phyloP scores from a whole-genome alignment of 1,140 invertebrate genomes.

The Aphis craccivora region DNA sequence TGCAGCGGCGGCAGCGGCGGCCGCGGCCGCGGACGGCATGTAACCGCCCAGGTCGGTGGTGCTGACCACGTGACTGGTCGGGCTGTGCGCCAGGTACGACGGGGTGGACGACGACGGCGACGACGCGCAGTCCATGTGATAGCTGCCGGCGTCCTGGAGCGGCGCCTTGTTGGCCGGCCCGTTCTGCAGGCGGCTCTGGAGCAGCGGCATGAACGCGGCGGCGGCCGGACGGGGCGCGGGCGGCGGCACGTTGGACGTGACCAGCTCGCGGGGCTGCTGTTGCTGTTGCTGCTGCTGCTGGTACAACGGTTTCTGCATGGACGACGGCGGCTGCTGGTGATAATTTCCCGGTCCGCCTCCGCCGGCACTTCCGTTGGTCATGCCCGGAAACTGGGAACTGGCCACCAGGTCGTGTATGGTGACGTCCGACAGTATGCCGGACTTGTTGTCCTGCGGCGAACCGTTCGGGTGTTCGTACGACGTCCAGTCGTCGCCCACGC shows the following conservation, averaged over 20 bases:
- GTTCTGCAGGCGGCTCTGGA: slow-evolving; percentile 68
- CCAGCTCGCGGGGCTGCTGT: slow-evolving; percentile 25
- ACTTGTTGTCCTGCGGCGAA: slow-evolving; percentile 83
- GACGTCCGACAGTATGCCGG: slow-evolving; percentile 86
- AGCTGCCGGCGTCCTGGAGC: slow-evolving; percentile 58
- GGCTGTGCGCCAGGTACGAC: slow-evolving; percentile 67
- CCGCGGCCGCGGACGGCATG: slow-evolving; percentile 63
- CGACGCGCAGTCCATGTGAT: slow-evolving; percentile 61
- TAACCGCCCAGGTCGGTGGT: slow-evolving; percentile 64
- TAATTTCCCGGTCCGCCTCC: not conserved
- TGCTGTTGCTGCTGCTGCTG: slow-evolving; percentile 30
- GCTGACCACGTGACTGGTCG: slow-evolving; percentile 66
- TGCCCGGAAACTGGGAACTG: slow-evolving; percentile 60
- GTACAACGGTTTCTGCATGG: slow-evolving; percentile 64
- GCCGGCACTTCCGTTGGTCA: slow-evolving; percentile 25
- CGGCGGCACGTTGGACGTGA: slow-evolving; percentile 45
- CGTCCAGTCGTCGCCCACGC: slow-evolving; percentile 60
- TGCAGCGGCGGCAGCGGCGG: slow-evolving; percentile 63
- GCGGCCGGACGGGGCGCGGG: slow-evolving; percentile 16
- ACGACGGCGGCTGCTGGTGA: slow-evolving; percentile 14
- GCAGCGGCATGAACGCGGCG: slow-evolving; percentile 72
- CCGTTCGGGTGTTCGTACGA: slow-evolving; percentile 66
- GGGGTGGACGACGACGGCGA: slow-evolving; percentile 66
- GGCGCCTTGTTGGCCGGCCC: slow-evolving; percentile 62
- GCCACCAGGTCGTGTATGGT: slow-evolving; percentile 73